Evolutionary conservation across 2,797 vertebrate genomes (phyloP), one percentile per base, ranked within the genome.

Genomic region (Artibeus lituratus): DNA sequence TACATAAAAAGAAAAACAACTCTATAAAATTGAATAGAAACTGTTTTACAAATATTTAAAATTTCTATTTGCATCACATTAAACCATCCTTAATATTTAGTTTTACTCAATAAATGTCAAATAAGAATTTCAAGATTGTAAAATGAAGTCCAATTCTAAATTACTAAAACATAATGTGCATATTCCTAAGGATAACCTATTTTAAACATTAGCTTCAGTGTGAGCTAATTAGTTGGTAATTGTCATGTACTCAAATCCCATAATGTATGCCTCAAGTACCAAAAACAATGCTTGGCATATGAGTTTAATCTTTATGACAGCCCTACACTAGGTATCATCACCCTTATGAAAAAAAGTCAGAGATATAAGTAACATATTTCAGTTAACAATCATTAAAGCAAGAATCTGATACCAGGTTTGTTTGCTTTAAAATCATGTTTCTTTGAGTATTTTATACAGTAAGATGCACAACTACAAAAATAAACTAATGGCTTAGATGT

Each of bases 61-160:
- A 57, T 91, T 96, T 96, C 12, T 84, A 84, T 84, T 24, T 89
- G 3, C 35, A 37, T 81, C 70, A 0, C 7, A 77, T 73, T 76
- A 92, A 94, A 42, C 26, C 47, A 97, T 51, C 21, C 87, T 84
- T 16, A 73, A 87, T 4, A 92, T 35, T 55, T 84, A 70, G 35
- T 93, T 90, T 91, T 89, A 93, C 9, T 80, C 29, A 96, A 24
- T 69, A 94, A 70, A 78, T 87, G n/a, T 91, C 62, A 88, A 73
- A 88, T 15, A 90, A 55, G 7, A 77, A 82, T 76, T 95, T 86
- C 42, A 90, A 51, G 37, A 88, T n/a, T 86, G 2, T 53, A 89
- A 8, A 92, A 32, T 82, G 18, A 95, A 90, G 42, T 18, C 10
- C 53, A 87, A 24, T 22, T 94, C 47, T 90, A 86, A 94, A 67